Evolutionary conservation across 2,113 vertebrate species (phyloP).

Genomic region (Triplophysa siluroides): DNA sequence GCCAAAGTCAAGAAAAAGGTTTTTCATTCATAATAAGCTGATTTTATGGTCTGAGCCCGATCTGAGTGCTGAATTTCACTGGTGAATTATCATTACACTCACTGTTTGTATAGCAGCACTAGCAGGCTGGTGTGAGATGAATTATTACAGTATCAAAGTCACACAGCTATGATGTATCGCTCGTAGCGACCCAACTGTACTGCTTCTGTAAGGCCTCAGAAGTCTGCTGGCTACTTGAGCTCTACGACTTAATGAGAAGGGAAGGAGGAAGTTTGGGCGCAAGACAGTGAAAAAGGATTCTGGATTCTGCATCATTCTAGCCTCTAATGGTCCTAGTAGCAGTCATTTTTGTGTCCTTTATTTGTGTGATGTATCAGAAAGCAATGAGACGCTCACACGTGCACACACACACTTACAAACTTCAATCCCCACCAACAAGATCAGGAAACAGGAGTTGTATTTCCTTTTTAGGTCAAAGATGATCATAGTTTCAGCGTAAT

Average conservation of each 20-base stretch:
- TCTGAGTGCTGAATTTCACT: constrained; percentile 20
- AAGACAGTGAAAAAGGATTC: constrained; percentile 1
- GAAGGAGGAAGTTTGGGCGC: constrained; percentile 10
- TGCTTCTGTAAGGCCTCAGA: background rate
- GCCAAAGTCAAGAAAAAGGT: background rate
- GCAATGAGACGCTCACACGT: constrained; percentile 77
- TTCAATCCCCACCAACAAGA: background rate
- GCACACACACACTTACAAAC: constrained; percentile 31
- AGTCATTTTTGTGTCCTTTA: constrained; percentile 82
- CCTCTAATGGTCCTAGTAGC: constrained; percentile 82
- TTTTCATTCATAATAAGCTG: constrained; percentile 7
- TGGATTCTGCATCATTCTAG: constrained; percentile 77
- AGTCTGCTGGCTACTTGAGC: constrained; percentile 11
- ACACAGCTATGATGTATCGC: constrained; percentile 30
- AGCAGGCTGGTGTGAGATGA: constrained; percentile 22
- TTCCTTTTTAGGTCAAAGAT: background rate
- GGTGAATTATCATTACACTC: constrained; percentile 32
- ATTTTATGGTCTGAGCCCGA: constrained; percentile 28
- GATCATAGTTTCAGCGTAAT: constrained; percentile 6
- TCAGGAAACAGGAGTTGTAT: background rate
- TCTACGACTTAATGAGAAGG: constrained; percentile 26
- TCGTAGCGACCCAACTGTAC: background rate
- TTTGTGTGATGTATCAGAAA: constrained; percentile 81
- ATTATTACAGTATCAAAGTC: constrained; percentile 35
- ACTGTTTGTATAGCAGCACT: constrained; percentile 10